Evolutionary conservation across 2,888 invertebrate genomes (phyloP).

Genomic region (Lycocerus yunnanus): DNA sequence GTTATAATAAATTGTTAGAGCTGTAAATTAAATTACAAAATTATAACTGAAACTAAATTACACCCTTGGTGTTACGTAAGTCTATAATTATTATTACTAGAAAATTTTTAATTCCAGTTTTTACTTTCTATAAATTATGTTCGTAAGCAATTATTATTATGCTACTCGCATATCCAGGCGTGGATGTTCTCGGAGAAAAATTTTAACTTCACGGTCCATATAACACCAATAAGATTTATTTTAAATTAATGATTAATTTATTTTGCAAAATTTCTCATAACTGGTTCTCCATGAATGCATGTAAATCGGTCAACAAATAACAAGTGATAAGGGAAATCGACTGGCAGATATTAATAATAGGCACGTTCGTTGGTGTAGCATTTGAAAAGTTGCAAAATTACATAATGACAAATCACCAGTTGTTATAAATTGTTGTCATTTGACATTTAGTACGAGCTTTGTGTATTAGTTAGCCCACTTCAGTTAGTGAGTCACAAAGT

Average conservation of each 20-base stretch:
- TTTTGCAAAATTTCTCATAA: not conserved
- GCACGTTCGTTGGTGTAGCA: not conserved
- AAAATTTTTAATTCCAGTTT: not conserved
- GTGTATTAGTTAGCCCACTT: not conserved
- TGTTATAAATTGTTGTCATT: not conserved
- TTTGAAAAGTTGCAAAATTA: not conserved
- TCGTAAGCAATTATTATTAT: not conserved
- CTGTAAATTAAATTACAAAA: not conserved
- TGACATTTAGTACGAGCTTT: not conserved
- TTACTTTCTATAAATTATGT: not conserved
- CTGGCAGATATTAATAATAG: not conserved
- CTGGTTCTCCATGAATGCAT: not conserved
- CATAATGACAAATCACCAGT: not conserved
- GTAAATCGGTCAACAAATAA: not conserved
- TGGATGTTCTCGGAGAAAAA: not conserved
- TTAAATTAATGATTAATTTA: not conserved
- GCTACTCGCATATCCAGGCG: not conserved
- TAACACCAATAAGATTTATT: not conserved
- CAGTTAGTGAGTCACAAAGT: not conserved
- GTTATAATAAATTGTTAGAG: not conserved
- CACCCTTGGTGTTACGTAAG: not conserved
- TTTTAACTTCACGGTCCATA: not conserved
- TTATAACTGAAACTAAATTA: not conserved
- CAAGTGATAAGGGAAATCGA: not conserved
- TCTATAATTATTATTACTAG: not conserved